phyloP scores from a whole-genome alignment of 2,797 vertebrate species.

The Eulemur mongoz region DNA sequence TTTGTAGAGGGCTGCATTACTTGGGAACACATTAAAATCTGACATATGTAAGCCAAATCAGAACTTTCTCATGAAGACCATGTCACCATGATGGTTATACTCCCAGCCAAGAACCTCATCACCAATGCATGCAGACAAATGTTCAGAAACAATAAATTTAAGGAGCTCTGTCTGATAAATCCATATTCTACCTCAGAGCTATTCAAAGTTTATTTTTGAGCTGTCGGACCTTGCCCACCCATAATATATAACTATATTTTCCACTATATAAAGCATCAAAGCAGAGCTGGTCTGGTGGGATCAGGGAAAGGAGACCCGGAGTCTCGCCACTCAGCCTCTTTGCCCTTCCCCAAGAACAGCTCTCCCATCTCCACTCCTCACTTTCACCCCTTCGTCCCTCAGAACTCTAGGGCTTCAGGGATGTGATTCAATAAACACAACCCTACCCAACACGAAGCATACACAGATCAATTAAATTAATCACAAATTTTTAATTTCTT shows the following conservation, averaged over 20 bases:
- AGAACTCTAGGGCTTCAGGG: not conserved
- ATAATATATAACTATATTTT: not conserved
- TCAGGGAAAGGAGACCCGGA: not conserved
- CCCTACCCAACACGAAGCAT: not conserved
- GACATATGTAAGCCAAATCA: not conserved
- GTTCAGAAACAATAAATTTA: not conserved
- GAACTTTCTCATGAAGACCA: not conserved
- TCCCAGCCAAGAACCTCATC: not conserved
- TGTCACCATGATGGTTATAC: not conserved
- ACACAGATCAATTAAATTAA: not conserved
- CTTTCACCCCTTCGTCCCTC: too few relatives aligned
- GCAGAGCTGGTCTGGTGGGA: not conserved
- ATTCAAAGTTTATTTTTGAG: constrained; percentile 14
- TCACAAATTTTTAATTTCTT: not conserved
- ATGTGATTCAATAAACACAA: not conserved
- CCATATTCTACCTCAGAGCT: not conserved
- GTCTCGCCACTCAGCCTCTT: not conserved
- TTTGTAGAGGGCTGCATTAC: not conserved
- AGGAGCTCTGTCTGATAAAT: not conserved
- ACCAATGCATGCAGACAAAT: not conserved
- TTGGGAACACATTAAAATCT: not conserved
- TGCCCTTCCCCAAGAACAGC: not conserved
- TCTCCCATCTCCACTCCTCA: not conserved
- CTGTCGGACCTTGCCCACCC: not conserved
- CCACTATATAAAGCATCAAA: not conserved